Evolutionary conservation across 1,140 invertebrate genomes (phyloP).

Genomic region (Sycophila sp.): DNA sequence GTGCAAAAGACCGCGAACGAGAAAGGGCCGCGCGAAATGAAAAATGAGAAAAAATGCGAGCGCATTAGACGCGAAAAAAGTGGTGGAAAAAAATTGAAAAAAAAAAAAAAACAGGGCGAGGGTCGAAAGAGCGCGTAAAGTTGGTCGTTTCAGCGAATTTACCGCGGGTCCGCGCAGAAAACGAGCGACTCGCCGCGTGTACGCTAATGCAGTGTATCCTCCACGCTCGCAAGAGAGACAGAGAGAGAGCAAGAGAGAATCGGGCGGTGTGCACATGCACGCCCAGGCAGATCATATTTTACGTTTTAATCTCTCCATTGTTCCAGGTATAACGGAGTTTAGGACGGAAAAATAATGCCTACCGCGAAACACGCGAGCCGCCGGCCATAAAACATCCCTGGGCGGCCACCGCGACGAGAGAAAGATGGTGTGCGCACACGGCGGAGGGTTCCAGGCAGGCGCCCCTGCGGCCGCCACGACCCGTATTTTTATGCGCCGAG

Average conservation of each 20-base stretch:
- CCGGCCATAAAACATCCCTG: conserved; percentile 43
- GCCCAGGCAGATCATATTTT: conserved; percentile 62
- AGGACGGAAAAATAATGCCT: conserved; percentile 64
- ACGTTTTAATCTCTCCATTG: conserved; percentile 67
- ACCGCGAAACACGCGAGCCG: conserved; percentile 64
- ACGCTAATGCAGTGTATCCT: conserved; percentile 29
- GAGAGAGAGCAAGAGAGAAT: too few relatives aligned
- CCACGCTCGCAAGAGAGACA: conserved; percentile 43
- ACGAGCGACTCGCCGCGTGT: not conserved
- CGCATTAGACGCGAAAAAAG: not conserved
- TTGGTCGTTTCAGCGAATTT: conserved; percentile 33
- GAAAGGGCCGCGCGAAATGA: not conserved
- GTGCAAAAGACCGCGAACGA: not conserved
- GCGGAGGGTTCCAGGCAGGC: conserved; percentile 38
- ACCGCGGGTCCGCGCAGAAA: not conserved
- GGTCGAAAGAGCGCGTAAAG: conserved; percentile 30
- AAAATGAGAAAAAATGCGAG: not conserved
- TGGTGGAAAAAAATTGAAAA: not conserved
- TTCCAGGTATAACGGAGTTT: conserved; percentile 66
- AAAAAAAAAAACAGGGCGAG: not conserved
- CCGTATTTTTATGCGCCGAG: conserved; percentile 62
- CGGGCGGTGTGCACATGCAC: not conserved
- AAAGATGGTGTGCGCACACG: not conserved
- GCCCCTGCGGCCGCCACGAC: conserved; percentile 60
- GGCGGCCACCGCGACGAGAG: not conserved